Percentiles rank a stretch among this genome's conserved stretches.
These are phyloP conservation scores for Acanthosepion pharaonis DNA, from an alignment of 2,888 invertebrate species.

Conservation along the genomic window DNA sequence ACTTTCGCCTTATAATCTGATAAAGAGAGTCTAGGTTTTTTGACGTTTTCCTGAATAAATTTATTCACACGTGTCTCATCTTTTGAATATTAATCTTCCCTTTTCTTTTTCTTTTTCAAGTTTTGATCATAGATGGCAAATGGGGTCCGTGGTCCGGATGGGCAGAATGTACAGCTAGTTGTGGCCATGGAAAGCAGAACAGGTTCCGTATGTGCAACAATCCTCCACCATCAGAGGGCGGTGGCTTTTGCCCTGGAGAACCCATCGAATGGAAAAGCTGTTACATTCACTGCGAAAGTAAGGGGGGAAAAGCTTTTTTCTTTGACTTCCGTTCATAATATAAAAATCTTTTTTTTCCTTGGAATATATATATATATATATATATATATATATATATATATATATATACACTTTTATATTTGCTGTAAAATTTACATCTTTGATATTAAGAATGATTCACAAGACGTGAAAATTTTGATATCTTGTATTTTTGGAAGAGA, in stretches of 20 bases:
- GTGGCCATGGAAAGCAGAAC: constrained; percentile 85
- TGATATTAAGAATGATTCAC: too few species aligned
- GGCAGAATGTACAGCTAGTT: constrained; percentile 85
- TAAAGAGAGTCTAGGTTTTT: neutral
- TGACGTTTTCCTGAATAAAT: neutral
- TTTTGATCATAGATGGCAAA: constrained; percentile 76
- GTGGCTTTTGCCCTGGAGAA: constrained; percentile 83
- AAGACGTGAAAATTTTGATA: too few species aligned
- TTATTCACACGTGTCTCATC: neutral
- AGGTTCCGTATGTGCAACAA: constrained; percentile 91
- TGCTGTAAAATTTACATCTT: too few species aligned
- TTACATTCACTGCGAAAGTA: constrained; percentile 61
- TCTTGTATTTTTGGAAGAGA: too few species aligned
- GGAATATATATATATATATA: too few species aligned
- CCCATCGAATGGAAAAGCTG: constrained; percentile 63
- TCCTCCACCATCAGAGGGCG: constrained; percentile 89
- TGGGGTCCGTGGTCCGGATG: constrained; percentile 88
- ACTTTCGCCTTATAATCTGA: too few species aligned
- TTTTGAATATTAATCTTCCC: neutral
- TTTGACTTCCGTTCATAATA: neutral
- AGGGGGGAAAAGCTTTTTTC: neutral
- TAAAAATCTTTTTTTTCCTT: neutral
- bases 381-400: too few species aligned
- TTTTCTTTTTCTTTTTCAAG: constrained; percentile 53
- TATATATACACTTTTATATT: too few species aligned